Evolutionary conservation across 2,888 invertebrate genomes (phyloP).

Genomic region (Hyppa rectilinea): DNA sequence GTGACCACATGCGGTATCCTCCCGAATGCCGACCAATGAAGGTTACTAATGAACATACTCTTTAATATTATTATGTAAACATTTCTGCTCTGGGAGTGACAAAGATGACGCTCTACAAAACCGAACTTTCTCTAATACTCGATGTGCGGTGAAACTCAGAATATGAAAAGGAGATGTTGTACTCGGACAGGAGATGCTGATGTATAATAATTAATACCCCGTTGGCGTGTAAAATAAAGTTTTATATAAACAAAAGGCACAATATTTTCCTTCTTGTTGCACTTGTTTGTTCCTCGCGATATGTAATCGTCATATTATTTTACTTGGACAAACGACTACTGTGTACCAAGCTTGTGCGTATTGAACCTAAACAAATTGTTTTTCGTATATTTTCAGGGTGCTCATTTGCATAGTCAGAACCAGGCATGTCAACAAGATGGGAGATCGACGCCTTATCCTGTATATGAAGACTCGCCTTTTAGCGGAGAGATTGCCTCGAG

Average conservation of each 20-base stretch:
- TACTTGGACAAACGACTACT: too few relatives aligned
- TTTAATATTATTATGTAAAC: constrained; percentile 35
- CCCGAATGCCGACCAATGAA: constrained; percentile 83
- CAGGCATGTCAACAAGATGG: constrained; percentile 81
- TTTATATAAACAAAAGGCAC: not conserved
- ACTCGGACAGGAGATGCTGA: not conserved
- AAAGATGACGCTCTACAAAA: not conserved
- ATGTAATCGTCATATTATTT: not conserved
- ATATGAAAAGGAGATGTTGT: not conserved
- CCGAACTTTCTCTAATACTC: not conserved
- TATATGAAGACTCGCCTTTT: constrained; percentile 81
- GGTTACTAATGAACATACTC: constrained; percentile 71
- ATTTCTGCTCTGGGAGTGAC: constrained; percentile 6
- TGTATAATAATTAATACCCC: not conserved
- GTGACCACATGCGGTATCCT: constrained; percentile 83
- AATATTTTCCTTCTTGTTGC: not conserved
- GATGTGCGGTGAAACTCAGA: not conserved
- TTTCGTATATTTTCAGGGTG: constrained; percentile 75
- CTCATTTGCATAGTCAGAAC: constrained; percentile 77
- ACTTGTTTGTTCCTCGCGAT: not conserved
- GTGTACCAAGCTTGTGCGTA: not conserved
- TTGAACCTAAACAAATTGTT: not conserved
- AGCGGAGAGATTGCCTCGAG: constrained; percentile 74
- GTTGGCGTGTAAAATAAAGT: not conserved
- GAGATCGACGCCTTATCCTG: constrained; percentile 82